phyloP scores from a whole-genome alignment of 1,140 invertebrate species.

The Meloidogyne exigua region DNA sequence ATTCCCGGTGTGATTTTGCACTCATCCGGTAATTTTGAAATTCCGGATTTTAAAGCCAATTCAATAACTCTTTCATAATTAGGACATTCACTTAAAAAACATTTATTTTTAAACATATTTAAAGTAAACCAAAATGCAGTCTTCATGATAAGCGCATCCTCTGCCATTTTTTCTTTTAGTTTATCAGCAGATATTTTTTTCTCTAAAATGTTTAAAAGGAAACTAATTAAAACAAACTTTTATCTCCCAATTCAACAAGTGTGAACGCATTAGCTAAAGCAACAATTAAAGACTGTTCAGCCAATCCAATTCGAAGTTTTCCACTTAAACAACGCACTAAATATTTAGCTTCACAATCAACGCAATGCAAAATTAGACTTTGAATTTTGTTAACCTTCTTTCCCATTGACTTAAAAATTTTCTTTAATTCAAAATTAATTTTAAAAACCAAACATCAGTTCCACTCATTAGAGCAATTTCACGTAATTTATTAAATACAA shows the following conservation, averaged over 20 bases:
- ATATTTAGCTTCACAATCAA: slow-evolving; percentile 83
- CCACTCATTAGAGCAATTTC: slow-evolving; percentile 87
- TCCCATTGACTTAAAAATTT: slow-evolving; percentile 70
- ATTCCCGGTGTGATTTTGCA: slow-evolving; percentile 73
- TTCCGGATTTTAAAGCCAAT: slow-evolving; percentile 76
- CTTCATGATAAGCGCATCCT: slow-evolving; percentile 78
- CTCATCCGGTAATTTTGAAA: slow-evolving; percentile 75
- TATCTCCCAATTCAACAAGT: slow-evolving; percentile 43
- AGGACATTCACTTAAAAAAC: slow-evolving; percentile 80
- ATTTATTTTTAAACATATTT: slow-evolving; percentile 20
- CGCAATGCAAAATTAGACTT: slow-evolving; percentile 85
- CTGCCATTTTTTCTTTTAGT: slow-evolving; percentile 79
- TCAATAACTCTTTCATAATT: slow-evolving; percentile 86
- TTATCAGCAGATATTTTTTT: slow-evolving; percentile 70
- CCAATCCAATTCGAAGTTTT: slow-evolving; percentile 90
- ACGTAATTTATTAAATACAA: slow-evolving; percentile 81
- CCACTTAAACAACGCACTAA: slow-evolving; percentile 86
- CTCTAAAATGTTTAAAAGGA: slow-evolving; percentile 59
- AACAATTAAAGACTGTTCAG: slow-evolving; percentile 86
- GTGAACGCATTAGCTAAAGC: slow-evolving; percentile 81
- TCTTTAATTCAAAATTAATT: neutral
- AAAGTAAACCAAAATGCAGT: slow-evolving; percentile 81
- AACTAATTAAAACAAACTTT: slow-evolving; percentile 53
- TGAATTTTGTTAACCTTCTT: slow-evolving; percentile 92
- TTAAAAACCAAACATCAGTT: slow-evolving; percentile 69